Evolutionary conservation across 2,113 vertebrate genomes (phyloP).

Genomic region (Microcebus tavaratra): DNA sequence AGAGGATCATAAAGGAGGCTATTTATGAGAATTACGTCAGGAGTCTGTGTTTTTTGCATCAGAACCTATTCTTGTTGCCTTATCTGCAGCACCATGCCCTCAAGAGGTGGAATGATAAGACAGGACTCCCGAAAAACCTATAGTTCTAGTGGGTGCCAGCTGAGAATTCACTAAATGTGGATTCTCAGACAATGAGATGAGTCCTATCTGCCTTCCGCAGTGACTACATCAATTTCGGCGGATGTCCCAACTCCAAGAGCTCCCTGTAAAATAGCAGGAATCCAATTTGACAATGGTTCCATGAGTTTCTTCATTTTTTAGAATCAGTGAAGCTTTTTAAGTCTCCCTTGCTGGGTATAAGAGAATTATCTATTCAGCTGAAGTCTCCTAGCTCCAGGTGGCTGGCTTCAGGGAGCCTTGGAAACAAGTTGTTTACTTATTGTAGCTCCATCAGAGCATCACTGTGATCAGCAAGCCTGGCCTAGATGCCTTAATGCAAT

Average conservation of each 20-base stretch:
- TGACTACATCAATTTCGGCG: not conserved
- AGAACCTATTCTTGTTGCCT: not conserved
- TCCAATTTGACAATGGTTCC: not conserved
- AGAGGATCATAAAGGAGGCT: not conserved
- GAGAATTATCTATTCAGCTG: not conserved
- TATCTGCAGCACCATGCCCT: not conserved
- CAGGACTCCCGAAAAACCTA: not conserved
- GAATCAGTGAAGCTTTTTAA: slow-evolving; percentile 5
- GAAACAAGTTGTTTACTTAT: not conserved
- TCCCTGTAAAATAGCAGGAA: not conserved
- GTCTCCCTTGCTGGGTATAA: not conserved
- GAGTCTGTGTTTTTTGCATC: not conserved
- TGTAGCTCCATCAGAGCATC: not conserved
- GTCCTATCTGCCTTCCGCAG: not conserved
- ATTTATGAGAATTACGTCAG: not conserved
- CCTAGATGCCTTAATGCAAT: not conserved
- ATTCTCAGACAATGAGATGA: not conserved
- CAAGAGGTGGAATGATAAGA: not conserved
- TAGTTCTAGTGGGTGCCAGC: not conserved
- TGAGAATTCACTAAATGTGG: not conserved
- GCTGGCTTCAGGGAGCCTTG: not conserved
- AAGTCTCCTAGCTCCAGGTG: not conserved
- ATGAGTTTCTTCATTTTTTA: not conserved
- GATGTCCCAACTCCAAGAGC: not conserved
- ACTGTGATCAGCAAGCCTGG: not conserved